Conservation (phyloP, 2,797 vertebrate genomes). For the Chlorospingus flavigularis region DNA sequence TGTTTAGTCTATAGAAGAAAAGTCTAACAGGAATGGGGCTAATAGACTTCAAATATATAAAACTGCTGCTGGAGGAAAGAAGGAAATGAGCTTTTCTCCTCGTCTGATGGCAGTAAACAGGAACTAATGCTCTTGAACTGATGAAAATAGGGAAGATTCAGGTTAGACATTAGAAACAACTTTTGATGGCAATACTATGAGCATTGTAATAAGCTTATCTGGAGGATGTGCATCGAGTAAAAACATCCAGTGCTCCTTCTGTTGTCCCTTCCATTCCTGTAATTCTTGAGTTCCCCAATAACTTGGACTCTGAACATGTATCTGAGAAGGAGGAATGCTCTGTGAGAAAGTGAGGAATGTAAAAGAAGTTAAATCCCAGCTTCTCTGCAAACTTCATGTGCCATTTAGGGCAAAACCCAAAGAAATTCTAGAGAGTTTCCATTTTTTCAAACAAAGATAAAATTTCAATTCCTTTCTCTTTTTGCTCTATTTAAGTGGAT, state of each 20-base stretch:
- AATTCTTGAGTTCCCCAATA: background rate
- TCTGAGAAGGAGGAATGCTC: background rate
- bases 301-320: background rate
- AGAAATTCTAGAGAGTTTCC: background rate
- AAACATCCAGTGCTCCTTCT: background rate
- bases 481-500: background rate
- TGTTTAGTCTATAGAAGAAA: conserved; percentile 15
- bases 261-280: background rate
- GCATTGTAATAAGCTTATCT: background rate
- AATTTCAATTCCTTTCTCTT: background rate
- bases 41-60: background rate
- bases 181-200: background rate
- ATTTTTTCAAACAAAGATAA: background rate
- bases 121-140: background rate
- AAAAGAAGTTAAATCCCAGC: background rate
- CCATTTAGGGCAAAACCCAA: background rate
- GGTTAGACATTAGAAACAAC: background rate
- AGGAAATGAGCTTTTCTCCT: background rate
- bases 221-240: background rate
- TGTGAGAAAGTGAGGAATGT: background rate
- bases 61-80: background rate
- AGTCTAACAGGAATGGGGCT: background rate
- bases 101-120: background rate
- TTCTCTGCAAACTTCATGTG: background rate
- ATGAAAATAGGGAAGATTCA: background rate